phyloP scores from a whole-genome alignment of 2,797 vertebrate species.

The Pangasius mekongensis region DNA sequence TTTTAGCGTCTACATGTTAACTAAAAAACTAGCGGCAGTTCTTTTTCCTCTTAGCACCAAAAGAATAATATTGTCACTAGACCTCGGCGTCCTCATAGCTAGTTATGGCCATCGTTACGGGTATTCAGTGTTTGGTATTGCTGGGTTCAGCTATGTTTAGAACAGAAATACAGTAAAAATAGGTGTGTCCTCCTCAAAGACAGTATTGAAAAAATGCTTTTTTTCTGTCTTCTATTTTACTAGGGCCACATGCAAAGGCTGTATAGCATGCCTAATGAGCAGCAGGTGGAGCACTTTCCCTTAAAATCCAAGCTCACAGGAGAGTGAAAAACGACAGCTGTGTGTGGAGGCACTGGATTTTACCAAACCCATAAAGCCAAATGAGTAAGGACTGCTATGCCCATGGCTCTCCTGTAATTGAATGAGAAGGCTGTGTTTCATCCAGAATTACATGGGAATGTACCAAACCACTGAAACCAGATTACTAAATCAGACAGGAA shows the following conservation, averaged over 20 bases:
- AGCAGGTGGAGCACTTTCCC: conserved; percentile 34
- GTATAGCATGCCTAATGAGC: background rate
- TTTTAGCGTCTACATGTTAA: background rate
- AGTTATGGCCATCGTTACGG: background rate
- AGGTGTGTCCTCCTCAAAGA: background rate
- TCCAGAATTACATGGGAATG: background rate
- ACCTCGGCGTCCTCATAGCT: background rate
- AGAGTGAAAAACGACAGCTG: conserved; percentile 12
- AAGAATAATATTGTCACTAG: background rate
- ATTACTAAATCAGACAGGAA: conserved; percentile 5
- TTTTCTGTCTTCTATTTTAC: background rate
- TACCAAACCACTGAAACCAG: conserved; percentile 11
- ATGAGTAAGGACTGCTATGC: conserved; percentile 6
- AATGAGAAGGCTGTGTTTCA: conserved; percentile 37
- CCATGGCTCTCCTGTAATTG: conserved; percentile 3
- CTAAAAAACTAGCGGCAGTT: background rate
- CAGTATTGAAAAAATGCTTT: background rate
- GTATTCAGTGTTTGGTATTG: background rate
- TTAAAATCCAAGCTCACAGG: background rate
- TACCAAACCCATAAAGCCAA: conserved; percentile 25
- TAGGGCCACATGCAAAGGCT: background rate
- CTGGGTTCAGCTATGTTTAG: background rate
- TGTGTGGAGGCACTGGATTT: conserved; percentile 29
- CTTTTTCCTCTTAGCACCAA: too few relatives aligned
- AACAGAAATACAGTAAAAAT: background rate